Conservation (phyloP, 2,113 vertebrate species). For the Campylorhamphus procurvoides region DNA sequence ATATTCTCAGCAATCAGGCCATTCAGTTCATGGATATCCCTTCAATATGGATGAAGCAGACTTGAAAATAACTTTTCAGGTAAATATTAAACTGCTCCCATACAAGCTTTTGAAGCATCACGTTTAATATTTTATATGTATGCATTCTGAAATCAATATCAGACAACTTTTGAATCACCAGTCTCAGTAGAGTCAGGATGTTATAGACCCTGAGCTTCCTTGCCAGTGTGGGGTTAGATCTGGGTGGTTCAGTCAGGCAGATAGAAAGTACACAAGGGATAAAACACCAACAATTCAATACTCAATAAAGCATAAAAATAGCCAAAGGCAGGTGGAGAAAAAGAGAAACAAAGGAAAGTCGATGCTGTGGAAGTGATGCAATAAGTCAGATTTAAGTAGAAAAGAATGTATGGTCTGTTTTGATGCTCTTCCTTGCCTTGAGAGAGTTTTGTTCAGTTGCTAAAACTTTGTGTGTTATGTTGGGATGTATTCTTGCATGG, state of each 20-base stretch:
- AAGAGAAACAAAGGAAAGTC: background rate
- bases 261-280: background rate
- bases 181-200: background rate
- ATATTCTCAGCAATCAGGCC: background rate
- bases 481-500: background rate
- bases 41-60: background rate
- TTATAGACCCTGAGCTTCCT: background rate
- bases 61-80: background rate
- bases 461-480: accelerated
- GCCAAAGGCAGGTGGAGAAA: background rate
- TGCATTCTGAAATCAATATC: background rate
- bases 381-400: background rate
- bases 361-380: accelerated
- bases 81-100: background rate
- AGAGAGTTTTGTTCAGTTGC: background rate
- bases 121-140: background rate
- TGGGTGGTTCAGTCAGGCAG: background rate
- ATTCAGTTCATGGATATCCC: background rate
- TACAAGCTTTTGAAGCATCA: background rate
- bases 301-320: background rate
- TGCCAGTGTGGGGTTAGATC: background rate
- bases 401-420: background rate
- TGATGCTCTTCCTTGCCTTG: background rate
- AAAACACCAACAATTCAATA: background rate
- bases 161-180: background rate